These are phyloP conservation scores for Rhagoletis pomonella DNA, from an alignment of 1,140 invertebrate species.

Conservation along the genomic window DNA sequence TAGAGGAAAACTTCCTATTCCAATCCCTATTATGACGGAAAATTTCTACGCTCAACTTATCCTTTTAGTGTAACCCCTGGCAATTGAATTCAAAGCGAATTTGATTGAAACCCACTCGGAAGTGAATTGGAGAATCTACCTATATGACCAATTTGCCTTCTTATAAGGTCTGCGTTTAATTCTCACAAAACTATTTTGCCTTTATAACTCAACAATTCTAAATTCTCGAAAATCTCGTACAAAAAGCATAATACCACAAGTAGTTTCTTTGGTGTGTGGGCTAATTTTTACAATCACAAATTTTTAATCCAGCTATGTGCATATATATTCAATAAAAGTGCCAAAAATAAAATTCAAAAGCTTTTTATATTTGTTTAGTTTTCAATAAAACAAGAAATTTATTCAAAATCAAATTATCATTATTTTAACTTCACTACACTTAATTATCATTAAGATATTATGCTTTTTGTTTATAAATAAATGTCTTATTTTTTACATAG, in stretches of 20 bases:
- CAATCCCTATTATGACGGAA: no score
- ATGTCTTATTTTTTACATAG: conserved; percentile 23
- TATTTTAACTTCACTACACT: conserved; percentile 40
- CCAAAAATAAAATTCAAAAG: conserved; percentile 48
- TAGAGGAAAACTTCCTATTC: no score
- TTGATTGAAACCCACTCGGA: no score
- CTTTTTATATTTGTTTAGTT: conserved; percentile 45
- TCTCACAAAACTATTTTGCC: neutral
- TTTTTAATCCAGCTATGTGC: neutral
- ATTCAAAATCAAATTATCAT: conserved; percentile 43
- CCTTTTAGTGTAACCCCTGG: no score
- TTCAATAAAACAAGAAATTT: conserved; percentile 42
- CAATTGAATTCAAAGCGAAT: no score
- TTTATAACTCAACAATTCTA: neutral
- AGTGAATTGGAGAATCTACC: neutral
- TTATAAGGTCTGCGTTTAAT: neutral
- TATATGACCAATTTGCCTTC: no score
- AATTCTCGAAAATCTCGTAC: conserved; percentile 17
- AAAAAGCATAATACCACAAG: conserved; percentile 57
- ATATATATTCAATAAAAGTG: neutral
- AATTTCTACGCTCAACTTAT: no score
- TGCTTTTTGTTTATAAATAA: conserved; percentile 55
- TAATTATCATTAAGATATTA: conserved; percentile 51
- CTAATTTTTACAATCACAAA: conserved; percentile 36
- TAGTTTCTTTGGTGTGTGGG: conserved; percentile 28